phyloP scores from a whole-genome alignment of 2,113 vertebrate species.

The Paracyprichromis sp. region DNA sequence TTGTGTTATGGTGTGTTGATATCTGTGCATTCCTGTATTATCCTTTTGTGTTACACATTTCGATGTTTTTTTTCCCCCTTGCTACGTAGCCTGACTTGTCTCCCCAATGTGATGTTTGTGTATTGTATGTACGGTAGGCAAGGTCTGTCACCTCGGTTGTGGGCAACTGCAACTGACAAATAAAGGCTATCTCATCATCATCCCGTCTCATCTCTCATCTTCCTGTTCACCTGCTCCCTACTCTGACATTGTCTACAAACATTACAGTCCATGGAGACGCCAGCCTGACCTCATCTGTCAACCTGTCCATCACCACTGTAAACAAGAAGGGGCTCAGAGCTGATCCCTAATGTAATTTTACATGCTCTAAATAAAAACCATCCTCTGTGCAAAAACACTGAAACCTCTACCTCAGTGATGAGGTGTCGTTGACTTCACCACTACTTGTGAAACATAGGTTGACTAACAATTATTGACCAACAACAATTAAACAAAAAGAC shows the following conservation, averaged over 20 bases:
- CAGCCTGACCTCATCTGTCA: background rate
- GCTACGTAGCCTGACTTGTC: too few relatives aligned
- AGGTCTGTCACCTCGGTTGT: too few relatives aligned
- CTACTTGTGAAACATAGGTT: background rate
- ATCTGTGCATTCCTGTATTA: too few relatives aligned
- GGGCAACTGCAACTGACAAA: too few relatives aligned
- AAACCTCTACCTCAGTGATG: background rate
- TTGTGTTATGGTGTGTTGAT: too few relatives aligned
- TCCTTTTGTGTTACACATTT: too few relatives aligned
- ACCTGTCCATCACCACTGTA: background rate
- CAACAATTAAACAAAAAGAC: background rate
- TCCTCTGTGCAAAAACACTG: background rate
- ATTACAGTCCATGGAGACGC: background rate
- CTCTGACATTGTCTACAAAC: background rate
- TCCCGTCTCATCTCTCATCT: background rate
- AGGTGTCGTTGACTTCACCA: background rate
- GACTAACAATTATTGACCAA: background rate
- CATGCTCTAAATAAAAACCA: background rate
- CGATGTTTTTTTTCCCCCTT: too few relatives aligned
- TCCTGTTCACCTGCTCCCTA: background rate
- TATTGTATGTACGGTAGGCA: too few relatives aligned
- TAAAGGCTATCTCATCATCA: too few relatives aligned
- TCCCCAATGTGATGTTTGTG: too few relatives aligned
- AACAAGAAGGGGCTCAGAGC: background rate
- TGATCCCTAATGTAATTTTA: background rate